Evolutionary conservation across 2,888 invertebrate genomes (phyloP), one percentile per base, ranked within the genome.

Genomic region (Opisthograptis luteolata): DNA sequence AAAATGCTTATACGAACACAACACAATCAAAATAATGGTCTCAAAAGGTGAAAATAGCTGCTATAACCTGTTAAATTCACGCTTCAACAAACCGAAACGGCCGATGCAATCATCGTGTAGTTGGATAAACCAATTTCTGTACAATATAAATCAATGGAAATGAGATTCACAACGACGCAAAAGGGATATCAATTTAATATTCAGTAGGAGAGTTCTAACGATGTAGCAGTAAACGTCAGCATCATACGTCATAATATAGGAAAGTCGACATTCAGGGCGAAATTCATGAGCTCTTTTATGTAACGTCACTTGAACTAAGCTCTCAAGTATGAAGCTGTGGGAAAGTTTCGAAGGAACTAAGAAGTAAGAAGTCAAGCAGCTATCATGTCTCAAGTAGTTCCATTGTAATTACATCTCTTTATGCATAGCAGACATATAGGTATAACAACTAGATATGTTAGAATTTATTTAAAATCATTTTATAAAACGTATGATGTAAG

Each of bases 81-180:
- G 74, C 69, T 73, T 72, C 74, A 76, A 72, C 77, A 79, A 76
- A 79, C 72, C 68, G 71, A 51, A 74, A 69, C 62, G 72, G 55
- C 48, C 68, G 63, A 70, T 73, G 76, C 79, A 81, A 82, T 82
- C 76, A 79, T 75, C 65, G 70, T 66, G 71, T 60, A 66, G 64
- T 70, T 66, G 72, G 70, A 73, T 80, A 78, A 81, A 74, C 70
- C 75, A 80, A 79, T 81, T n/a, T 80, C 69, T 48, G 67, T 62
- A 69, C 66, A 76, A 73, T 71, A 74, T 69, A 78, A 76, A 78
- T 77, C 69, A 73, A 71, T 73, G 68, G 64, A 75, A 78, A 75
- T 65, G 69, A 68, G 55, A 69, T 68, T 70, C 55, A 60, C 50
- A 55, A 58, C 58, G 50, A 62, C 56, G 61, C 62, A 68, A 68